phyloP scores from a whole-genome alignment of 2,113 vertebrate species.

The Urocolius indicus region DNA sequence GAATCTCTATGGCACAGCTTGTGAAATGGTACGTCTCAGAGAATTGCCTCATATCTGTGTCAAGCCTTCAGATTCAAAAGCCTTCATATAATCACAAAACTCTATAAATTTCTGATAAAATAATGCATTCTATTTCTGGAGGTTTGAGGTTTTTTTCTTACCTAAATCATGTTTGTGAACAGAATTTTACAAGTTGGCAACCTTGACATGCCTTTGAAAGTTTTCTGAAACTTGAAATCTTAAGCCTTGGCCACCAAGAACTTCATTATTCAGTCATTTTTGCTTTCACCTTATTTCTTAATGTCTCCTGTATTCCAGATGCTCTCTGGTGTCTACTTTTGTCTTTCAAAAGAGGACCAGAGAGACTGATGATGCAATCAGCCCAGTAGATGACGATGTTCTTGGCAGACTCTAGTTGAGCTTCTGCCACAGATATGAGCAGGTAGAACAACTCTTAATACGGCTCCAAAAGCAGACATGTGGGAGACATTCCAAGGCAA shows the following conservation, averaged over 20 bases:
- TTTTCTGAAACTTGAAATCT: background rate
- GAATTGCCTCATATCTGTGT: conserved; percentile 2
- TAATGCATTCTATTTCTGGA: background rate
- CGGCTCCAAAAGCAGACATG: background rate
- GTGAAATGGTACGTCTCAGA: background rate
- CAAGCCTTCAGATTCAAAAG: conserved; percentile 3
- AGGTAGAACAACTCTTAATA: background rate
- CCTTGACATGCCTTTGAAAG: background rate
- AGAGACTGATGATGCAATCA: background rate
- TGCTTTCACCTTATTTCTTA: background rate
- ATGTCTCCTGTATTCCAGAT: background rate
- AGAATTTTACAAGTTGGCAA: background rate
- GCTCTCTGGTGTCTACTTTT: background rate
- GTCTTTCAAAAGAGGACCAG: background rate
- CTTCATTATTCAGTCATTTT: background rate
- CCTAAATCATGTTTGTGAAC: background rate
- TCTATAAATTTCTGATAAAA: background rate
- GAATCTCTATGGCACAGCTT: background rate
- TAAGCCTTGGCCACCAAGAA: background rate
- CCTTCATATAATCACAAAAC: background rate
- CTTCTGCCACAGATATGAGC: background rate
- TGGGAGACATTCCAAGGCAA: background rate
- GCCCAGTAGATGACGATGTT: background rate
- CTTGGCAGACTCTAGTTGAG: background rate
- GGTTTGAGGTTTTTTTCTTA: background rate